These are phyloP conservation scores for Ptilorrhoa leucosticta DNA, from an alignment of 2,113 vertebrate species.

Conservation along the genomic window DNA sequence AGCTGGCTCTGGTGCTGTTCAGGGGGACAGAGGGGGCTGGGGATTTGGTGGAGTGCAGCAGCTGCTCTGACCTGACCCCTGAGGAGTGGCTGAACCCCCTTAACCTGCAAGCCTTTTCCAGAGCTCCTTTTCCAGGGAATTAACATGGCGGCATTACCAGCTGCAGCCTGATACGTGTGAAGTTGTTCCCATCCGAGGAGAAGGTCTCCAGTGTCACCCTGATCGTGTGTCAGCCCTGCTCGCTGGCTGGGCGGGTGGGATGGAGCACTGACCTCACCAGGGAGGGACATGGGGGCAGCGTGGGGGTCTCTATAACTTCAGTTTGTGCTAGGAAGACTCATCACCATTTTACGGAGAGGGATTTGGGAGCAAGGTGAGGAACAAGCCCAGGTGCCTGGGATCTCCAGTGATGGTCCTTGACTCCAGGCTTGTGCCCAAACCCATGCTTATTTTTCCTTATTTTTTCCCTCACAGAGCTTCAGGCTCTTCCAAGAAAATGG, in stretches of 20 bases:
- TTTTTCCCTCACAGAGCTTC: not conserved
- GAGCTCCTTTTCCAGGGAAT: not conserved
- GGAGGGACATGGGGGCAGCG: not conserved
- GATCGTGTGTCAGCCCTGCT: not conserved
- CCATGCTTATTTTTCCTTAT: not conserved
- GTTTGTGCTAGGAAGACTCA: not conserved
- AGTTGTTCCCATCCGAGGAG: not conserved
- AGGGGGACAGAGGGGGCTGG: not conserved
- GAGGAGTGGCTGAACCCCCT: not conserved
- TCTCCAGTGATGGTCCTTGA: not conserved
- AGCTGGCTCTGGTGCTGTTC: not conserved
- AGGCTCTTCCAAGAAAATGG: not conserved
- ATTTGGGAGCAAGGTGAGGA: not conserved
- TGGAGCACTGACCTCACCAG: not conserved
- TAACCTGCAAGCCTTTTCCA: not conserved
- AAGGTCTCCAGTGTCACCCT: conserved; percentile 8
- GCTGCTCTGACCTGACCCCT: not conserved
- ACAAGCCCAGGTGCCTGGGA: not conserved
- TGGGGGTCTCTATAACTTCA: fast-evolving
- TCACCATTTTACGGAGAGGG: not conserved
- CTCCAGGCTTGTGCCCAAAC: not conserved
- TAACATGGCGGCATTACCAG: not conserved
- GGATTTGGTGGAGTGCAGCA: not conserved
- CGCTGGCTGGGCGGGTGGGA: fast-evolving
- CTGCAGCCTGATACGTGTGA: not conserved